Conservation (phyloP, 2,113 vertebrate genomes). For the Chionomys nivalis region DNA sequence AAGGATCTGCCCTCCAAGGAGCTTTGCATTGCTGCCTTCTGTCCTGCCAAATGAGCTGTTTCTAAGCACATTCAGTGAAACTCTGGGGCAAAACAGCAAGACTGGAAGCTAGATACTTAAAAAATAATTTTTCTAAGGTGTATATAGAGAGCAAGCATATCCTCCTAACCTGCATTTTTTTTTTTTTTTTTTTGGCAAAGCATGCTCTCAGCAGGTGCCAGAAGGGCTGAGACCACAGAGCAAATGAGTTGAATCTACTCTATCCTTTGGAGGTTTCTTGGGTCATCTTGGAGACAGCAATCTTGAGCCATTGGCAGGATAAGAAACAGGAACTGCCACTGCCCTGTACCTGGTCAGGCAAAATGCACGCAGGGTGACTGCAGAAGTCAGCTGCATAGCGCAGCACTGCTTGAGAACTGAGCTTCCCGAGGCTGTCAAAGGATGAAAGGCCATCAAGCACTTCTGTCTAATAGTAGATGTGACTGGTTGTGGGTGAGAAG, state of each 20-base stretch:
- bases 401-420: not conserved
- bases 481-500: fast-evolving
- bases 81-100: not conserved
- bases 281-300: not conserved
- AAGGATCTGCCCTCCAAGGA: not conserved
- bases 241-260: not conserved
- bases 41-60: not conserved
- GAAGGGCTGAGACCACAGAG: not conserved
- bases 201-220: not conserved
- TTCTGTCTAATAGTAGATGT: not conserved
- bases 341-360: not conserved
- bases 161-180: not conserved
- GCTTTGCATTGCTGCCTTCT: not conserved
- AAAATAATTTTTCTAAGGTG: constrained; percentile 9
- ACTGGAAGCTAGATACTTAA: not conserved
- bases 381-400: not conserved
- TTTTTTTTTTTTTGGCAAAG: not conserved
- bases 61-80: not conserved
- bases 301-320: not conserved
- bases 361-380: not conserved
- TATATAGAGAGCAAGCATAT: not conserved
- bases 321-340: not conserved
- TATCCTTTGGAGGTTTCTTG: not conserved
- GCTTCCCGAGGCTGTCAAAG: not conserved
- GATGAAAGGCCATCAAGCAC: not conserved